These are phyloP conservation scores for Lithobates pipiens DNA, from an alignment of 2,797 vertebrate genomes.

Conservation along the genomic window DNA sequence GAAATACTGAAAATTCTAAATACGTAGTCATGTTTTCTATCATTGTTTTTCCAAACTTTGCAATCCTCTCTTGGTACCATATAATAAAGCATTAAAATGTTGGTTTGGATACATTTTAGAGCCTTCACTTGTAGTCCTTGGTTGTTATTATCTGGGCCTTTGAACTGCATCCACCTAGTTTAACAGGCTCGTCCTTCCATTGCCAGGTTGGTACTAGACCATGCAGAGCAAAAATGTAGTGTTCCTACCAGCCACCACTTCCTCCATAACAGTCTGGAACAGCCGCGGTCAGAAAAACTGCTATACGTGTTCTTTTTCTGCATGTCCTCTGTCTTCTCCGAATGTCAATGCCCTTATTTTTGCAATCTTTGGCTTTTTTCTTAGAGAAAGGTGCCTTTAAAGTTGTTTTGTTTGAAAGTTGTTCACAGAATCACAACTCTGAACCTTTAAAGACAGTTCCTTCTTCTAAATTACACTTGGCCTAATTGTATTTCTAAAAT, in stretches of 20 bases:
- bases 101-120: constrained; percentile 18
- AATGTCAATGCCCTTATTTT: neutral
- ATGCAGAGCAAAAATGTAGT: constrained; percentile 7
- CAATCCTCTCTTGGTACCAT: constrained; percentile 8
- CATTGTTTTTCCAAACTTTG: neutral
- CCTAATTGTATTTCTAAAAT: constrained; percentile 87
- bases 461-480: constrained; percentile 71
- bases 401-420: constrained; percentile 70
- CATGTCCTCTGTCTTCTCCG: constrained; percentile 30
- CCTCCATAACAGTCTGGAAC: constrained; percentile 24
- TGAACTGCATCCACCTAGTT: constrained; percentile 44
- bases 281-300: constrained; percentile 23
- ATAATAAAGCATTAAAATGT: constrained; percentile 27
- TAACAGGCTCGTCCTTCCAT: neutral
- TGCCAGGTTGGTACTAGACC: constrained; percentile 41
- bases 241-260: constrained; percentile 23
- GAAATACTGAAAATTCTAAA: neutral
- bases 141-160: constrained; percentile 37
- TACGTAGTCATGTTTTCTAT: neutral
- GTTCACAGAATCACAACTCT: constrained; percentile 65
- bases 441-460: constrained; percentile 68
- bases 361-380: neutral
- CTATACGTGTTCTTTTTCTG: constrained; percentile 8
- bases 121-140: constrained; percentile 6
- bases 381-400: constrained; percentile 71